A percentile compares a stretch with the other conserved stretches of the same genome.
These are phyloP conservation scores for Sceliomorpha sp. DNA, from an alignment of 2,888 invertebrate genomes.

Conservation along the genomic window DNA sequence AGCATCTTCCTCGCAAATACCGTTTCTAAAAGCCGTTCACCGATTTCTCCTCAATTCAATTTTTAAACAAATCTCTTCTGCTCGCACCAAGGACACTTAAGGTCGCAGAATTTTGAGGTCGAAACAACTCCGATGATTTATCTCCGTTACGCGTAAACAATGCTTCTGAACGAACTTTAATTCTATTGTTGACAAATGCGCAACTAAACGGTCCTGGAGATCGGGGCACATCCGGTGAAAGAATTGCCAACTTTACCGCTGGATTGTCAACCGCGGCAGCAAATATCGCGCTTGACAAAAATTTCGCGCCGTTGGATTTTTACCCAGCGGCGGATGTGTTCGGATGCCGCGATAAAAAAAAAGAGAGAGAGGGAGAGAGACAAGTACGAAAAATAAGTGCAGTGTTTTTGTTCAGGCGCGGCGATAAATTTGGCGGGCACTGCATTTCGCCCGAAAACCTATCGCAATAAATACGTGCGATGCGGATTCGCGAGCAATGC, in stretches of 20 bases:
- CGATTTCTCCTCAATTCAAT: too few species aligned
- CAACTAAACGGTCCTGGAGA: slow-evolving; percentile 42
- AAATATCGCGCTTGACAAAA: slow-evolving; percentile 30
- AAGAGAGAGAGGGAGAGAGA: too few species aligned
- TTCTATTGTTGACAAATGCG: slow-evolving; percentile 45
- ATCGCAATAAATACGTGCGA: slow-evolving; percentile 77
- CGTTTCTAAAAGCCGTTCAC: too few species aligned
- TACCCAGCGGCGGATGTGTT: slow-evolving; percentile 37
- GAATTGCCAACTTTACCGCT: slow-evolving; percentile 40
- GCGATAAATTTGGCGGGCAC: slow-evolving; percentile 73
- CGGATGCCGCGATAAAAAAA: slow-evolving; percentile 21
- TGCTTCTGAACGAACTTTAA: slow-evolving; percentile 29
- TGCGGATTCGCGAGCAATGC: slow-evolving; percentile 54
- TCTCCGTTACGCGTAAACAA: too few species aligned
- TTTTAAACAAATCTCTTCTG: too few species aligned
- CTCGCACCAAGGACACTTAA: too few species aligned
- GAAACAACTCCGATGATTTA: too few species aligned
- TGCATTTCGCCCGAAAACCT: slow-evolving; percentile 75
- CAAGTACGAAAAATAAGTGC: slow-evolving; percentile 34
- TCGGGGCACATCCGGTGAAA: slow-evolving; percentile 40
- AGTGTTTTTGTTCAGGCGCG: slow-evolving; percentile 58
- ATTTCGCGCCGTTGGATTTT: slow-evolving; percentile 35
- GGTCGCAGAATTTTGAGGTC: too few species aligned
- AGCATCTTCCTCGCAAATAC: too few species aligned
- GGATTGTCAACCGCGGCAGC: slow-evolving; percentile 37